Percentiles rank a stretch among this genome's conserved stretches.
These are phyloP conservation scores for Sebastes umbrosus DNA, from an alignment of 2,797 vertebrate genomes.

Conservation along the genomic window DNA sequence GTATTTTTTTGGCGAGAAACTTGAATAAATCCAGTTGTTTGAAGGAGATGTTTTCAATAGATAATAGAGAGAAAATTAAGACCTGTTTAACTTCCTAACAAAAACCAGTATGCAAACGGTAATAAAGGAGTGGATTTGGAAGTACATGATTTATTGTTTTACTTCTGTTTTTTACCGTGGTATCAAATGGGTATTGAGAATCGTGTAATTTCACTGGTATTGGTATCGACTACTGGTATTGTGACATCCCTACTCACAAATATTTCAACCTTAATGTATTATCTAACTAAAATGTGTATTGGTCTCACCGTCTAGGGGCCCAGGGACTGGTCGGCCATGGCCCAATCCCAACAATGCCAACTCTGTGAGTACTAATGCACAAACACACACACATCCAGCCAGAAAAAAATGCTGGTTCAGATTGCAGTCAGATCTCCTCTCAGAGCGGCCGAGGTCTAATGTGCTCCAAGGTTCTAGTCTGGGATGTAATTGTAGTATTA, in stretches of 20 bases:
- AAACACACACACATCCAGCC: conserved; percentile 1
- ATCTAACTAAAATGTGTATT: conserved; percentile 1
- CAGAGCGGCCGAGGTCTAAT: conserved; percentile 38
- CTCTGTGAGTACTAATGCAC: conserved; percentile 88
- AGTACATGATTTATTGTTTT: too few species aligned
- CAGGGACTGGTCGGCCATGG: conserved; percentile 96
- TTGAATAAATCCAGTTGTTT: too few species aligned
- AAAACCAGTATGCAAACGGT: too few species aligned
- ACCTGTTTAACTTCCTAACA: too few species aligned
- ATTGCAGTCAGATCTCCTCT: conserved; percentile 50
- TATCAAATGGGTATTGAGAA: too few species aligned
- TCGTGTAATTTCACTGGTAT: too few species aligned
- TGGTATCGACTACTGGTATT: too few species aligned
- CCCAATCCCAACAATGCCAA: conserved; percentile 98
- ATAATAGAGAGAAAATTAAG: accelerated
- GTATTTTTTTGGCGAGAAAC: too few species aligned
- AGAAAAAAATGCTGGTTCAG: conserved; percentile 37
- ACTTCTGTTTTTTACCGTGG: too few species aligned
- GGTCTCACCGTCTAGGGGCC: conserved; percentile 85
- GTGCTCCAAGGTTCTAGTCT: conserved; percentile 44
- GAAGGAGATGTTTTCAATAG: too few species aligned
- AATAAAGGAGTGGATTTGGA: too few species aligned
- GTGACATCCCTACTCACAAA: not conserved
- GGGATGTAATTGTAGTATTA: conserved; percentile 75
- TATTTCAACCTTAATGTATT: not conserved